Conservation (phyloP, 2,888 invertebrate genomes). For the Melolontha melolontha region DNA sequence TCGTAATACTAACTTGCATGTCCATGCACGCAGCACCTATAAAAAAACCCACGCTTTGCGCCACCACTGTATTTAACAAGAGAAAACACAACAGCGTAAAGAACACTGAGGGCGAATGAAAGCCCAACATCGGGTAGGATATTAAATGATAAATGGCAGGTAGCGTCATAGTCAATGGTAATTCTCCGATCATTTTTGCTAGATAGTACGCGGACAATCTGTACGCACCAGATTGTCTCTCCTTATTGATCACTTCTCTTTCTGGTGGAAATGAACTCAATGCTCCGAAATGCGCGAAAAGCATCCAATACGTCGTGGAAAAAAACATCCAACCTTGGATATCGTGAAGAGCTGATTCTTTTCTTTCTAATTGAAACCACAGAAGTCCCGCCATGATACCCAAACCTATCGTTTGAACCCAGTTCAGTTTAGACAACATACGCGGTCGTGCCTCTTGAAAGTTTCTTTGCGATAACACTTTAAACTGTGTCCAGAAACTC, state of each 20-base stretch:
- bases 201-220: slow-evolving; percentile 83
- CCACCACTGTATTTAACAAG: slow-evolving; percentile 78
- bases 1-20: slow-evolving; percentile 81
- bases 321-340: slow-evolving; percentile 89
- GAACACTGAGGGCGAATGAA: slow-evolving; percentile 75
- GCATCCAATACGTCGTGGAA: slow-evolving; percentile 85
- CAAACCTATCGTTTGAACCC: slow-evolving; percentile 80
- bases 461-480: slow-evolving; percentile 79
- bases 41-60: slow-evolving; percentile 84
- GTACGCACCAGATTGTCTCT: slow-evolving; percentile 82
- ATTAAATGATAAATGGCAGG: slow-evolving; percentile 82
- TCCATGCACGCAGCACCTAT: slow-evolving; percentile 83
- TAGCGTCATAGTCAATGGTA: slow-evolving; percentile 79
- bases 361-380: slow-evolving; percentile 83
- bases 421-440: slow-evolving; percentile 82
- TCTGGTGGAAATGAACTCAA: slow-evolving; percentile 84
- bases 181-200: slow-evolving; percentile 85
- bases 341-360: slow-evolving; percentile 80
- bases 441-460: slow-evolving; percentile 80
- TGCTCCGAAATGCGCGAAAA: slow-evolving; percentile 82
- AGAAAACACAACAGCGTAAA: slow-evolving; percentile 76
- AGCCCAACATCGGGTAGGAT: slow-evolving; percentile 80
- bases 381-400: slow-evolving; percentile 80
- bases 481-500: slow-evolving; percentile 83
- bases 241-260: slow-evolving; percentile 83